Evolutionary conservation across 2,113 vertebrate species (phyloP).

Genomic region (Phylloscopus trochiloides): DNA sequence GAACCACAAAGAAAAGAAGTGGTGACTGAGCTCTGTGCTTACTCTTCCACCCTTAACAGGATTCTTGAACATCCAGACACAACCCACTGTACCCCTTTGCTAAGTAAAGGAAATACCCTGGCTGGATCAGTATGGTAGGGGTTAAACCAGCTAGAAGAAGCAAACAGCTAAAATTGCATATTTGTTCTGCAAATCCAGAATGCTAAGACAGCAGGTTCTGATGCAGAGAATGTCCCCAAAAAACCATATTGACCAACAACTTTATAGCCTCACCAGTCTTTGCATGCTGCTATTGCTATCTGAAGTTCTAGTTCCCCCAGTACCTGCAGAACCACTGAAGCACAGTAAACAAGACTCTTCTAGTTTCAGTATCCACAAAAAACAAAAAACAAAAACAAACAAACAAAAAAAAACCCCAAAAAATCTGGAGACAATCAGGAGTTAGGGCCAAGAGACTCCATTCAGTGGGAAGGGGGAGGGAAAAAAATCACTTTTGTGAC

Average conservation of each 20-base stretch:
- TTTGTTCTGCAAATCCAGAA: not conserved
- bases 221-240: not conserved
- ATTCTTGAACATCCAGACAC: not conserved
- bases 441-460: not conserved
- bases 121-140: not conserved
- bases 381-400: too few species aligned
- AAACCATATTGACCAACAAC: not conserved
- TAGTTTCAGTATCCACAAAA: not conserved
- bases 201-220: not conserved
- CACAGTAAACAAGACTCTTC: not conserved
- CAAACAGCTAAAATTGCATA: not conserved
- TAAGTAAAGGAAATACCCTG: not conserved
- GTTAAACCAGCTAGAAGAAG: not conserved
- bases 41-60: not conserved
- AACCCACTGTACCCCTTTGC: not conserved
- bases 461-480: accelerated
- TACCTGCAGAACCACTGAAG: not conserved
- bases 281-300: not conserved
- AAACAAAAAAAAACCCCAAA: not conserved
- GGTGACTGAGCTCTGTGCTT: not conserved
- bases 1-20: not conserved
- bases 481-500: not conserved
- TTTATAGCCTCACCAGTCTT: not conserved
- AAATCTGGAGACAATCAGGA: not conserved
- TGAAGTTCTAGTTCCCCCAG: not conserved